These are phyloP conservation scores for Hyperopisus bebe DNA, from an alignment of 2,113 vertebrate species.

Conservation along the genomic window DNA sequence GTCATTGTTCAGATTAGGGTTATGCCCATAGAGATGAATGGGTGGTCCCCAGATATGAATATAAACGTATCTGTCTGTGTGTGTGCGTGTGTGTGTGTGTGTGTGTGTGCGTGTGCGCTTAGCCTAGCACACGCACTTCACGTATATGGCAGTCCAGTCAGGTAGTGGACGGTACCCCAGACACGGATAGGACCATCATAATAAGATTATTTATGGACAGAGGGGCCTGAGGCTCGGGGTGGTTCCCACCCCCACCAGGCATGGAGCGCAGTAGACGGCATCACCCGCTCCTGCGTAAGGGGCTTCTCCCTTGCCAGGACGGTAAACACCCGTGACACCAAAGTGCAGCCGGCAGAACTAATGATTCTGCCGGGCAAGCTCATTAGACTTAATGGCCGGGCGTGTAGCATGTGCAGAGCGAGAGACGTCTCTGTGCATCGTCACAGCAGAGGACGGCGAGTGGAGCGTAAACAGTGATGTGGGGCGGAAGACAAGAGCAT, in stretches of 20 bases:
- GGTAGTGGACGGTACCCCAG: background rate
- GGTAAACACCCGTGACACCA: background rate
- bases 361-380: background rate
- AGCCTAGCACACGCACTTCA: background rate
- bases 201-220: background rate
- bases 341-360: background rate
- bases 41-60: background rate
- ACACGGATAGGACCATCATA: background rate
- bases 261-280: background rate
- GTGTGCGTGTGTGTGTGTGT: background rate
- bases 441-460: background rate
- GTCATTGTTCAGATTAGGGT: background rate
- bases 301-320: background rate
- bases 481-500: background rate
- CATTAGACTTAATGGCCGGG: slow-evolving; percentile 7
- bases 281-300: background rate
- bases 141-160: background rate
- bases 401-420: background rate
- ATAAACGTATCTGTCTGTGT: background rate
- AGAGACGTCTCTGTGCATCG: background rate
- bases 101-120: background rate
- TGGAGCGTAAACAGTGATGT: background rate
- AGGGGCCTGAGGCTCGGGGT: background rate
- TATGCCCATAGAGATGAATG: background rate
- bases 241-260: background rate